phyloP scores from a whole-genome alignment of 37 sponge, comb jelly and placozoan species.

The Aphrocallistes beatrix region DNA sequence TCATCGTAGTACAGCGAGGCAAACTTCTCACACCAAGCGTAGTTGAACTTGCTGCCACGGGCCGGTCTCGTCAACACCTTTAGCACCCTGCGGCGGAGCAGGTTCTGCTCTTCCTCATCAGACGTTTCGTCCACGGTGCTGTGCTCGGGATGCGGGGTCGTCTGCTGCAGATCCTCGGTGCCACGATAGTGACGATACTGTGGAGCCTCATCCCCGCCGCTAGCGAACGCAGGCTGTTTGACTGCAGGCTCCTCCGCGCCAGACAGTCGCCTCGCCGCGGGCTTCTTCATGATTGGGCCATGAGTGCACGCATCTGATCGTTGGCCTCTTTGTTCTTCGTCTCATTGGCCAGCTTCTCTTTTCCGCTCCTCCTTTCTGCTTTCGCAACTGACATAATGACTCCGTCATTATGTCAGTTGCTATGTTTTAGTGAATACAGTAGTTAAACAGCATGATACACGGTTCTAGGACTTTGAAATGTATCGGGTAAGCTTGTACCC shows the following conservation, averaged over 20 bases:
- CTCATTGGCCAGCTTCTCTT: constrained; percentile 9
- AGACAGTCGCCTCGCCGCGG: not conserved
- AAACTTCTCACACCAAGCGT: constrained; percentile 13
- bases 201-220: constrained; percentile 19
- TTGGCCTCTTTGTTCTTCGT: not conserved
- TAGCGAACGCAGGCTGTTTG: constrained; percentile 4
- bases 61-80: constrained; percentile 8
- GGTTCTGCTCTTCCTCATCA: constrained; percentile 7
- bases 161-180: not conserved
- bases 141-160: not conserved
- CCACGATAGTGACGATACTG: constrained; percentile 15
- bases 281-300: not conserved
- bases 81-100: constrained; percentile 8
- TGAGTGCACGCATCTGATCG: constrained; percentile 1
- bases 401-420: not conserved
- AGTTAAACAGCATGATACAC: too few relatives aligned
- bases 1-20: constrained; percentile 2
- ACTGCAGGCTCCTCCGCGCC: not conserved
- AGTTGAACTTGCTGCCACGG: constrained; percentile 10
- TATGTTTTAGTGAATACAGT: not conserved
- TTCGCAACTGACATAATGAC: not conserved
- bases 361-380: not conserved
- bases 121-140: not conserved
- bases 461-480: too few relatives aligned
- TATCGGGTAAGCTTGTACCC: too few relatives aligned